phyloP scores from a whole-genome alignment of 2,888 invertebrate species.

The Galeopsomyia nigrocyanea region DNA sequence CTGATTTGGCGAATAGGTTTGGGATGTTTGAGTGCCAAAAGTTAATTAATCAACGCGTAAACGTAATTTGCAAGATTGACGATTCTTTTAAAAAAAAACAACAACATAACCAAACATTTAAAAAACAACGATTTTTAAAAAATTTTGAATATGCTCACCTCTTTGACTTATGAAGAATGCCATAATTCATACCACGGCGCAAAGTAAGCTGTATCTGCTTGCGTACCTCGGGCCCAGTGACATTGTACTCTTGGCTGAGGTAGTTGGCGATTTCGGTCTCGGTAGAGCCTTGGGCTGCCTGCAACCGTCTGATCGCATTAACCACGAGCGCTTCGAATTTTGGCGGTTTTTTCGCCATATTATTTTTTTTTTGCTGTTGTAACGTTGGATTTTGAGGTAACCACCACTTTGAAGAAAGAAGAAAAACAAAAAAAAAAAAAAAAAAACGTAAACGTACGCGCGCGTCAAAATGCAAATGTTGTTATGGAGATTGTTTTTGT shows the following conservation, averaged over 20 bases:
- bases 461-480: background rate
- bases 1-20: background rate
- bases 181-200: constrained; percentile 61
- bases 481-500: background rate
- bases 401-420: background rate
- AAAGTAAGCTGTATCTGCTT: constrained; percentile 60
- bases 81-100: too few relatives aligned
- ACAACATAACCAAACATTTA: too few relatives aligned
- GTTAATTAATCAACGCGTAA: too few relatives aligned
- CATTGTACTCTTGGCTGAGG: constrained; percentile 60
- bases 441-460: background rate
- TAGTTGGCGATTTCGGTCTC: constrained; percentile 62
- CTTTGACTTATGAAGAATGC: constrained; percentile 60
- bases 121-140: too few relatives aligned
- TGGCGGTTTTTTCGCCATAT: constrained; percentile 50
- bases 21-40: too few relatives aligned
- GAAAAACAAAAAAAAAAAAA: background rate
- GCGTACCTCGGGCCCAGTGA: constrained; percentile 54
- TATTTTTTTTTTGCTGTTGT: background rate
- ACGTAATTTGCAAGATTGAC: too few relatives aligned
- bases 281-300: constrained; percentile 61
- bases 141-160: constrained; percentile 52
- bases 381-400: background rate
- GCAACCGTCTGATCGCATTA: constrained; percentile 61
- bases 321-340: constrained; percentile 63